phyloP scores from a whole-genome alignment of 2,113 vertebrate species.

The Onychostoma macrolepis region DNA sequence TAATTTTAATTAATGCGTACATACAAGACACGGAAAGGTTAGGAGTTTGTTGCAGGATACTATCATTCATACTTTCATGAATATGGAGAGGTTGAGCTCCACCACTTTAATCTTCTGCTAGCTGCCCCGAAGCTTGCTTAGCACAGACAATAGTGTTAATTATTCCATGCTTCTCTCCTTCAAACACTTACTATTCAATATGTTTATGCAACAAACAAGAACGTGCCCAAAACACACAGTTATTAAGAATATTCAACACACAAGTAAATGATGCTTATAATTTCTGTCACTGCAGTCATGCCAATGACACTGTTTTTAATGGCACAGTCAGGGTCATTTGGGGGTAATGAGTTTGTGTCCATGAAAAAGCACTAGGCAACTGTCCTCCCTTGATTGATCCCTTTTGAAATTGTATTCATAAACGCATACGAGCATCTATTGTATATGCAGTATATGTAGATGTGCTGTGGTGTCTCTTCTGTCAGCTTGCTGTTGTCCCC shows the following conservation, averaged over 20 bases:
- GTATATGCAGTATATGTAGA: background rate
- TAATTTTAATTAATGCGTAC: constrained; percentile 12
- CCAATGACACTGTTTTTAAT: constrained; percentile 22
- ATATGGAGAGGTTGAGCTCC: constrained; percentile 40
- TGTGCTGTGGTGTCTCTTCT: background rate
- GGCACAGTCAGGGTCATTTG: constrained; percentile 27
- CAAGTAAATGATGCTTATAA: constrained; percentile 32
- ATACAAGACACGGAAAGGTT: constrained; percentile 13
- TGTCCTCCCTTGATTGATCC: background rate
- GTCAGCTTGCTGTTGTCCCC: background rate
- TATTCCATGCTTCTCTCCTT: constrained; percentile 41
- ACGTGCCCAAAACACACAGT: constrained; percentile 43
- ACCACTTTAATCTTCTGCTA: constrained; percentile 31
- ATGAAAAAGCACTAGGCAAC: constrained; percentile 7
- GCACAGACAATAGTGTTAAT: constrained; percentile 44
- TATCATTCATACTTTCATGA: constrained; percentile 22
- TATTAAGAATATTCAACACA: constrained; percentile 44
- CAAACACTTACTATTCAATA: constrained; percentile 18
- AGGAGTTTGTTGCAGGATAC: constrained; percentile 12
- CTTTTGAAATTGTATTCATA: constrained; percentile 15
- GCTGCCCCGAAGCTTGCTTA: constrained; percentile 37
- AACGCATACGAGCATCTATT: background rate
- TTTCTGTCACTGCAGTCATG: constrained; percentile 28
- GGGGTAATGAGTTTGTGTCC: constrained; percentile 8
- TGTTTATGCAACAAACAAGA: constrained; percentile 50